Evolutionary conservation across 2,888 invertebrate genomes (phyloP).

Genomic region (Podotricha telesiphe): DNA sequence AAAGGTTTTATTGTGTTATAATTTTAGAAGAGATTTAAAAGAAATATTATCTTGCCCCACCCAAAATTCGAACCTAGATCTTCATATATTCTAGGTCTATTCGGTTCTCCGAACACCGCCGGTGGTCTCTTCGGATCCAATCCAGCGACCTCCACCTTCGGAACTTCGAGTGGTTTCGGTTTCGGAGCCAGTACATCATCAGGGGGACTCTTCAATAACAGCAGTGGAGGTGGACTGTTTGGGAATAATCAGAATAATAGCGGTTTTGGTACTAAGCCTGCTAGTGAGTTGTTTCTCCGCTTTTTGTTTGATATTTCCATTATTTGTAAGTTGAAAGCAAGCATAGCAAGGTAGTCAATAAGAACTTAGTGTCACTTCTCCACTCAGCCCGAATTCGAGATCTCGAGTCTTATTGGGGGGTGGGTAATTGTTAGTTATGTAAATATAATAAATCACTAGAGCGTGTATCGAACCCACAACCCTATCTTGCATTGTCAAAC

Average conservation of each 20-base stretch:
- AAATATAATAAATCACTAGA: too few species aligned
- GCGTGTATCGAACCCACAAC: too few species aligned
- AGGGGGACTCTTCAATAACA: constrained; percentile 83
- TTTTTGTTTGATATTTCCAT: neutral
- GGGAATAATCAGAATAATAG: constrained; percentile 81
- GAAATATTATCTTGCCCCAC: neutral
- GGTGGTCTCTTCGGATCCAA: constrained; percentile 67
- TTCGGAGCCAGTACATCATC: constrained; percentile 69
- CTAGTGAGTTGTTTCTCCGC: constrained; percentile 60
- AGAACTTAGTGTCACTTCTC: too few species aligned
- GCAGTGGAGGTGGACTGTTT: constrained; percentile 83
- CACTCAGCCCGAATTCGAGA: too few species aligned
- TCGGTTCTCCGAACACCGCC: constrained; percentile 81
- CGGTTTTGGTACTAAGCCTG: constrained; percentile 84
- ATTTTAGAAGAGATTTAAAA: neutral
- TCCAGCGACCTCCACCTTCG: constrained; percentile 82
- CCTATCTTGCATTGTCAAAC: too few species aligned
- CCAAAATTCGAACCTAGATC: neutral
- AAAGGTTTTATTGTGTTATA: too few species aligned
- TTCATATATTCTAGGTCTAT: constrained; percentile 70
- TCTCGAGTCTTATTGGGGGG: too few species aligned
- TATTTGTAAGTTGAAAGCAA: too few species aligned
- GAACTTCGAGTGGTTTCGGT: constrained; percentile 80
- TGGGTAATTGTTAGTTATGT: too few species aligned
- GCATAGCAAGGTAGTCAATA: too few species aligned